Conservation (phyloP, 1,140 invertebrate genomes). For the Habropoda laboriosa region DNA sequence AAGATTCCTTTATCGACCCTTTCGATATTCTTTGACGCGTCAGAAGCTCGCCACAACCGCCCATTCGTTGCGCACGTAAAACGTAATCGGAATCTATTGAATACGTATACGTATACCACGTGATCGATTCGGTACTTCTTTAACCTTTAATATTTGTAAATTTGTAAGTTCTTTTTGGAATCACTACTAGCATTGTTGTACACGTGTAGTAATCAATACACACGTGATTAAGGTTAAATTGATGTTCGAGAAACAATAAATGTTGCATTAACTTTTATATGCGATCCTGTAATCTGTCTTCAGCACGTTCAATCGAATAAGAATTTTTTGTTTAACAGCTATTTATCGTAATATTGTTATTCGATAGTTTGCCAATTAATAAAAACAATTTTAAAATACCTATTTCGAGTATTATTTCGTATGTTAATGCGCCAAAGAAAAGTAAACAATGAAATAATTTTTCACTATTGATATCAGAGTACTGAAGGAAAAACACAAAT, state of each 20-base stretch:
- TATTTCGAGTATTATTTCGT: not conserved
- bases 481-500: not conserved
- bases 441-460: not conserved
- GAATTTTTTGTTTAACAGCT: not conserved
- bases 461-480: not conserved
- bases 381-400: not conserved
- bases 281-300: not conserved
- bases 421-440: not conserved
- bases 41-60: not conserved
- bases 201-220: not conserved
- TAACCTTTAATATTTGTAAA: constrained; percentile 31
- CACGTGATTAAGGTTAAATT: not conserved
- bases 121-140: constrained; percentile 36
- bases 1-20: not conserved
- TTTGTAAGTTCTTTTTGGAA: constrained; percentile 27
- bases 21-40: not conserved
- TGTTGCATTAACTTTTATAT: not conserved
- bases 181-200: not conserved
- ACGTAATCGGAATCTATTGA: constrained; percentile 25
- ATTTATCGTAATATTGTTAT: not conserved
- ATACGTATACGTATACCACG: constrained; percentile 20
- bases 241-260: not conserved
- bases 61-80: constrained; percentile 20
- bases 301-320: not conserved
- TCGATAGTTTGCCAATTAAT: not conserved